Evolutionary conservation across 2,113 vertebrate genomes (phyloP).

Genomic region (Marmota monax): DNA sequence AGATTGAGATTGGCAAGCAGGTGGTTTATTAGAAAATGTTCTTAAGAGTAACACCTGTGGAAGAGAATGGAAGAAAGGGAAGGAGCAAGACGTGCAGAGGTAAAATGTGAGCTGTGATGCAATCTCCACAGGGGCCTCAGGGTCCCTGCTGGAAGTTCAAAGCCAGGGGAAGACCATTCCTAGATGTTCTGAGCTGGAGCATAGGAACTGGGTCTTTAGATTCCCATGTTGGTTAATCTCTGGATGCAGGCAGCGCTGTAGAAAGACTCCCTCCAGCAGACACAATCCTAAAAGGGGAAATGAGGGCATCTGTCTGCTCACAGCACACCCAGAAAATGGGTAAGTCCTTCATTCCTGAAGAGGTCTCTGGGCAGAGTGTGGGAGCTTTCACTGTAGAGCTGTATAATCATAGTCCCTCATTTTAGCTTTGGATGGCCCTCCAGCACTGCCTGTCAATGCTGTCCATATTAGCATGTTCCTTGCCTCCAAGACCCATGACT

Average conservation of each 20-base stretch:
- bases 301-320: neutral
- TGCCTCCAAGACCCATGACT: neutral
- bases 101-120: neutral
- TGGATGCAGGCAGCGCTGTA: neutral
- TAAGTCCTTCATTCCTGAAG: neutral
- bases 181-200: neutral
- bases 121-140: neutral
- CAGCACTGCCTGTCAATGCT: neutral
- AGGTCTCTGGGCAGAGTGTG: neutral
- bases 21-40: neutral
- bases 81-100: neutral
- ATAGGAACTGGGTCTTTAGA: neutral
- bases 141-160: neutral
- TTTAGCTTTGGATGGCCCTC: neutral
- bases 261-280: neutral
- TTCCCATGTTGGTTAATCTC: neutral
- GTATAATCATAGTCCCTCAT: accelerated
- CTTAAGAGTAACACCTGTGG: neutral
- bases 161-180: neutral
- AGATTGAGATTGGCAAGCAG: neutral
- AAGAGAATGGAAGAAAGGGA: neutral
- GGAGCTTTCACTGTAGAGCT: neutral
- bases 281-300: neutral
- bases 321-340: neutral
- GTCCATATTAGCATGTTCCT: neutral